Evolutionary conservation across 2,113 vertebrate genomes (phyloP).

Genomic region (Ictalurus punctatus): DNA sequence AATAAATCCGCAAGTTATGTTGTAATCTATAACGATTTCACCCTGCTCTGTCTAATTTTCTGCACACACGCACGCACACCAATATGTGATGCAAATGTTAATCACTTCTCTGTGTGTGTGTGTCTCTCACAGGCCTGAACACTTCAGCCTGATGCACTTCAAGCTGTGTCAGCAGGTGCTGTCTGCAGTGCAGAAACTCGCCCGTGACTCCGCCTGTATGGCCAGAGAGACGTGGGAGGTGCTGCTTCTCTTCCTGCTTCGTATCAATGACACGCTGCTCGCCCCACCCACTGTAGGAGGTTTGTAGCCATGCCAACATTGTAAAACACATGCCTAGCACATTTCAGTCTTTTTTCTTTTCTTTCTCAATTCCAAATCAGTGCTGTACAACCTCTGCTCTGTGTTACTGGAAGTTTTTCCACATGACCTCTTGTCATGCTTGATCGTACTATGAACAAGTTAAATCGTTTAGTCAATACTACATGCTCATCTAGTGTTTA

Average conservation of each 20-base stretch:
- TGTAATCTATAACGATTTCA: not conserved
- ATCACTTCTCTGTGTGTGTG: not conserved
- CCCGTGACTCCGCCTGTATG: constrained; percentile 82
- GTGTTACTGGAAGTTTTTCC: not conserved
- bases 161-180: constrained; percentile 88
- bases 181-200: constrained; percentile 86
- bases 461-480: not conserved
- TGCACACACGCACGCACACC: no score
- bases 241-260: constrained; percentile 88
- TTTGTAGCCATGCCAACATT: constrained; percentile 48
- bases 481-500: not conserved
- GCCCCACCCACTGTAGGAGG: constrained; percentile 86
- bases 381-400: not conserved
- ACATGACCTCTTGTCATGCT: no score
- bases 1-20: not conserved
- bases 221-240: constrained; percentile 92
- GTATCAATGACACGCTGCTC: constrained; percentile 87
- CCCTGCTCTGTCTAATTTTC: not conserved
- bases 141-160: constrained; percentile 81
- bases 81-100: not conserved
- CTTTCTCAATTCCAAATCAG: not conserved
- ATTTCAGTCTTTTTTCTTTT: not conserved
- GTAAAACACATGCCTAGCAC: not conserved
- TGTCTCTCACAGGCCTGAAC: constrained; percentile 72
- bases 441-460: not conserved